These are phyloP conservation scores for Sterna hirundo DNA, from an alignment of 2,113 vertebrate species.

Conservation along the genomic window DNA sequence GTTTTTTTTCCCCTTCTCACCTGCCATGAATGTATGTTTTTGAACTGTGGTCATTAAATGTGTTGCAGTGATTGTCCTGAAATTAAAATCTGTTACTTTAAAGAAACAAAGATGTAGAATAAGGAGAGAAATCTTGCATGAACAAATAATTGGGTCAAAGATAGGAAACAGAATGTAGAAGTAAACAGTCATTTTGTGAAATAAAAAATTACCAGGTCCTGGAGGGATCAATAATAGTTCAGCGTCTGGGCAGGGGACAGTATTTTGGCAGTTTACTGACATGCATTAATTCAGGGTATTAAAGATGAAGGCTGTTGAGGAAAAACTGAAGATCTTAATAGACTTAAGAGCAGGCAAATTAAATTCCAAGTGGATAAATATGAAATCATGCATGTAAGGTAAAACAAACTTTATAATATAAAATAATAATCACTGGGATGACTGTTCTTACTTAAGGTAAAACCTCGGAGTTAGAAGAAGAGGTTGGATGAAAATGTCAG, in stretches of 20 bases:
- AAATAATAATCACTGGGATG: neutral
- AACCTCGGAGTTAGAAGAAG: neutral
- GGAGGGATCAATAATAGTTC: neutral
- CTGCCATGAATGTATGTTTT: neutral
- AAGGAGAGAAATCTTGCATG: neutral
- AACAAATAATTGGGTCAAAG: neutral
- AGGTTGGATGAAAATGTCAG: neutral
- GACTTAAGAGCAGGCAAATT: neutral
- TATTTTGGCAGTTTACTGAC: neutral
- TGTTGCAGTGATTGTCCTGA: neutral
- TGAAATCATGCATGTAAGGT: neutral
- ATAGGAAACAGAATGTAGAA: neutral
- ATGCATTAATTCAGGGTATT: neutral
- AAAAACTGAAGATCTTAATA: neutral
- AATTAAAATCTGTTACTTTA: neutral
- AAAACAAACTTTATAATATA: neutral
- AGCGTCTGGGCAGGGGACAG: neutral
- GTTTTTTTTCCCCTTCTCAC: neutral
- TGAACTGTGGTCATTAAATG: neutral
- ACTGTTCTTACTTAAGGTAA: neutral
- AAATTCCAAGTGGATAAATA: neutral
- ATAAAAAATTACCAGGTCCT: neutral
- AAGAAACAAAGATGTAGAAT: neutral
- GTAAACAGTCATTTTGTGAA: neutral
- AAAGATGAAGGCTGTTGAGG: neutral